Base-by-base conservation (phyloP, 2,113 vertebrate genomes). In the Nycticorax nycticorax region DNA sequence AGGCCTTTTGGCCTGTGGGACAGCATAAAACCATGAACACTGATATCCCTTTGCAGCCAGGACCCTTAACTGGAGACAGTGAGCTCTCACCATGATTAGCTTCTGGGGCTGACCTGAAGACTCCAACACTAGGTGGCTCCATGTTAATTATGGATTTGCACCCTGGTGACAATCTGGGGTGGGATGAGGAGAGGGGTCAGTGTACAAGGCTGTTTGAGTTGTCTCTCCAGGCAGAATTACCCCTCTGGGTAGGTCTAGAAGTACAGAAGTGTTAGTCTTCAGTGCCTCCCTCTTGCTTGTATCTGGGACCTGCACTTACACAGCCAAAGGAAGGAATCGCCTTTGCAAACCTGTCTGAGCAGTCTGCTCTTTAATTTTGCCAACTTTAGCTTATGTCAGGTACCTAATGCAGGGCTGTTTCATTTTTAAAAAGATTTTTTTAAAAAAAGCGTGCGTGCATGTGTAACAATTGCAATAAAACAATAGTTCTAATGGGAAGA, bases 401-500 rank as follows among this genome's bases (percentile, higher is more conserved):
- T 62, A 91, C 32, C 86, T 88, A 95, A 94, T 85, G 69, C 63
- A 85, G 80, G 88, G 66, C 24, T 43, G 73, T 56, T 91, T 63
- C 20, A 27, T 39, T 76, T 93, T 64, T 28, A 18, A 33, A 75
- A 91, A 45, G 67, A 63, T 93, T 93, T 95, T 22, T 10, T 56
- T 37, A 80, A 87, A 91, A 87, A 87, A 63, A 20, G 56, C 74
- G 43, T 81, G 56, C 12, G 9, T 63, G 78, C 67, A 8, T 43
- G 52, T 72, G 67, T 80, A 92, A 84, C 78, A 94, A 82, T 71
- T 95, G 94, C 72, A 90, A 94, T 97, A 96, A 97, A 98, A 97
- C 89, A 97, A 88, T 74, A 91, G 83, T 62, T 93, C 55, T 92
- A 81, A 87, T 79, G 62, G 87, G 96, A 91, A 93, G 92, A 95